phyloP scores from a whole-genome alignment of 2,888 invertebrate species.

The Eupithecia subumbrata region DNA sequence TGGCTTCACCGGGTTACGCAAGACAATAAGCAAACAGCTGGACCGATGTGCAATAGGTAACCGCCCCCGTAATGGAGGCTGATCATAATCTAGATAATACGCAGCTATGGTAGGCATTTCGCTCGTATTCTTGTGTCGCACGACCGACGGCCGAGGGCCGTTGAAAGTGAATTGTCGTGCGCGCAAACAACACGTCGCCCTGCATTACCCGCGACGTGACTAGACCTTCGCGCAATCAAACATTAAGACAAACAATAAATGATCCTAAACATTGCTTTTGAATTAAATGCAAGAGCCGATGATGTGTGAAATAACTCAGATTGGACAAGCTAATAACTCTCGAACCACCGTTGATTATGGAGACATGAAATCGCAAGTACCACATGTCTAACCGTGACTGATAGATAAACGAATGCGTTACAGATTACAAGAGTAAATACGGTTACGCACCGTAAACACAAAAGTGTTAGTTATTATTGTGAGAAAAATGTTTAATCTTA shows the following conservation, averaged over 20 bases:
- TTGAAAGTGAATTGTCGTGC: constrained; percentile 79
- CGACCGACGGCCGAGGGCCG: constrained; percentile 59
- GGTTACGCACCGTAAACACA: constrained; percentile 25
- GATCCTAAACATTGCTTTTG: constrained; percentile 30
- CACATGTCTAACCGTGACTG: constrained; percentile 12
- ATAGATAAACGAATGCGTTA: constrained; percentile 27
- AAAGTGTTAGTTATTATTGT: constrained; percentile 36
- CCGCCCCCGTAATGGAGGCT: constrained; percentile 69
- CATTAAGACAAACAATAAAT: constrained; percentile 60
- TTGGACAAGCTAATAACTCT: constrained; percentile 18
- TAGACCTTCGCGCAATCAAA: constrained; percentile 68
- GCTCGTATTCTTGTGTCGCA: constrained; percentile 74
- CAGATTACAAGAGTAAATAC: constrained; percentile 30
- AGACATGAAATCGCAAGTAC: constrained; percentile 7
- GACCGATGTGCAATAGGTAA: constrained; percentile 73
- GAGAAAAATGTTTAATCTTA: constrained; percentile 36
- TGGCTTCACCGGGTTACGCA: constrained; percentile 78
- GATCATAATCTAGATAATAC: constrained; percentile 79
- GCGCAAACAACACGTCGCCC: constrained; percentile 62
- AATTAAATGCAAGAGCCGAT: constrained; percentile 29
- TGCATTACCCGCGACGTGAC: constrained; percentile 69
- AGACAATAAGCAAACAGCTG: constrained; percentile 76
- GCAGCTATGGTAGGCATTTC: constrained; percentile 70
- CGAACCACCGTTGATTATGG: constrained; percentile 15
- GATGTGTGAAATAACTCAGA: constrained; percentile 26